Base-by-base conservation (phyloP, 2,888 invertebrate species). In the Microdon myrmicae region DNA sequence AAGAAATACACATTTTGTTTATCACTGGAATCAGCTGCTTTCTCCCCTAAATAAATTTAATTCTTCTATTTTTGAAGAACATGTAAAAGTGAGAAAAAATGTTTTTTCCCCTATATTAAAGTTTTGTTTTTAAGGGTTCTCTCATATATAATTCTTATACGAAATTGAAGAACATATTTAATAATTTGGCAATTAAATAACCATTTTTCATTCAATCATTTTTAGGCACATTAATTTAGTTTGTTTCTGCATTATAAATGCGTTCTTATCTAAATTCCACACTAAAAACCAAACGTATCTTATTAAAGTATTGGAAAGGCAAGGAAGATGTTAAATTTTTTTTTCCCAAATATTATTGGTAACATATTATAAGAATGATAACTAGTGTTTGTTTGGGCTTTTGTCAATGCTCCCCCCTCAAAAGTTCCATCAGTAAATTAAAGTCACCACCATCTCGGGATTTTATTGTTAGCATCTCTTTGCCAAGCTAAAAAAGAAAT, bases 381-480 rank as follows among this genome's bases (percentile, higher is more conserved):
- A 44, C 64, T 58, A 43, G 25, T 22, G 58, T 51, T 53, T 32
- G 22, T n/a, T 55, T 55, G 41, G 71, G 70, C 74, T 72, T 71
- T 75, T 75, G 78, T 79, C 79, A 94, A 82, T 94, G 94, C 83
- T 95, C 94, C 73, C 96, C 96, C 74, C 95, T 85, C 67, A 97
- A 83, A 56, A 97, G 85, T 83, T 97, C 97, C 91, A 96, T 94
- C 69, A 97, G 86, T 72, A 97, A 85, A 81, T 96, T 96, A 83
- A 96, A 96, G 64, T 92, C 90, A 74, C 94, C 93, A 59, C 93
- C 92, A 70, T 95, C 93, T 79, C 93, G 92, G 70, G 89, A 88
- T 81, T 92, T 92, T 72, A 88, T 88, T 8, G 88, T 87, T 71
- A 96, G 83, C 88, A 95, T 90, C 79, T 95, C 96, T 80, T 96